Base-by-base conservation (phyloP, 1,140 invertebrate species). In the Heliothis virescens region DNA sequence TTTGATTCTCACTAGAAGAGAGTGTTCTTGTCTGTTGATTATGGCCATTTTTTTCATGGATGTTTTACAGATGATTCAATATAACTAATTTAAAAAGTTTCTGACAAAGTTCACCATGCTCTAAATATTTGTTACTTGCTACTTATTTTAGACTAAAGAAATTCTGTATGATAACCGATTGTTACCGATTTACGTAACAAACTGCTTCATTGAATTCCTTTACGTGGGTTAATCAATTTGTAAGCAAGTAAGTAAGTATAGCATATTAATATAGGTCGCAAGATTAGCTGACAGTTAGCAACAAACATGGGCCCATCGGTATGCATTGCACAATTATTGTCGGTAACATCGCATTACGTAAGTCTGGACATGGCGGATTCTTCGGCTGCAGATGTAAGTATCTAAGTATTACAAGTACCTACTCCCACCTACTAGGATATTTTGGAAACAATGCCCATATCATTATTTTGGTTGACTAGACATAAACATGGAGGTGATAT, bases 321-420 rank as follows among this genome's bases (percentile, higher is more conserved):
- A 72, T 55, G 60, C 26, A 52, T 76, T 76, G 59, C 74, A 65
- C 74, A 76, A 76, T 76, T 52, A 65, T 76, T 48, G 34, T 47
- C 72, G 59, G 59, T 76, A 76, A 76, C 74, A 76, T 76, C 59
- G 18, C 47, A 3, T 76, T 76, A 62, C 74, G 50, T 76, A 76
- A 76, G 13, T 21, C 48, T 76, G 74, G 74, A 65, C 74, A 53
- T 34, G 7, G 60, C 60, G 41, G 47, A 34, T 47, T 76, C 74
- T 76, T 53, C 50, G 47, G 47, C 63, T 50, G 48, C 50, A 76
- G 59, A 76, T 53, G 48, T 76, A 4, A 41, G 34, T 41, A 41
- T 63, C 47, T 76, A 74, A 62, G 34, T 73, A 73, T 26, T 75
- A 75, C 59, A 67, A 47, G 15, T 15, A 69, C n/a, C n/a, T n/a